Conservation (phyloP, 2,888 invertebrate species). For the Steinernema scapterisci region DNA sequence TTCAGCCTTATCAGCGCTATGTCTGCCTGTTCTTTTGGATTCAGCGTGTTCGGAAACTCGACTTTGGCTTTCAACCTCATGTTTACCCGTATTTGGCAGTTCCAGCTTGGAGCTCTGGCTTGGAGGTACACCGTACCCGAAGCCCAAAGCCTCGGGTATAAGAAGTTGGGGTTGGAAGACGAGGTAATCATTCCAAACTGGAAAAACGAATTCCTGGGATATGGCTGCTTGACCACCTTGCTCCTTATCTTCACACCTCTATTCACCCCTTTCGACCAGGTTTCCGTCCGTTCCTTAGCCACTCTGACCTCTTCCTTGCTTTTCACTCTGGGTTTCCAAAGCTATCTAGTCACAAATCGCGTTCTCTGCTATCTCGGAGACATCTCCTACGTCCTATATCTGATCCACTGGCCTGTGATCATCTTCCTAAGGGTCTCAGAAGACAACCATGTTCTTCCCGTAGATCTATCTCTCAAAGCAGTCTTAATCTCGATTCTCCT, state of each 20-base stretch:
- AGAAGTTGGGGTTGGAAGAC: no score
- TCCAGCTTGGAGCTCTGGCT: conserved; percentile 40
- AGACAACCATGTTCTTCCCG: not conserved
- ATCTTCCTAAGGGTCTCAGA: conserved; percentile 34
- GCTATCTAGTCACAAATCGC: not conserved
- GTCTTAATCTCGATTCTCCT: conserved; percentile 14
- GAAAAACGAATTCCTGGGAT: not conserved
- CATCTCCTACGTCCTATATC: conserved; percentile 40
- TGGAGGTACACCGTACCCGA: no score
- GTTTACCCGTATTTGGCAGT: conserved; percentile 41
- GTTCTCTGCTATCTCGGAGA: conserved; percentile 18
- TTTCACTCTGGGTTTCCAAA: no score
- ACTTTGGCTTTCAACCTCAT: conserved; percentile 36
- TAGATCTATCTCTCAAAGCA: conserved; percentile 32
- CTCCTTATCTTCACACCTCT: no score
- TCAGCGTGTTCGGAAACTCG: conserved; percentile 20
- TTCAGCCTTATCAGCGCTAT: conserved; percentile 26
- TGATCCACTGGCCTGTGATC: conserved; percentile 44
- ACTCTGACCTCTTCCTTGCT: no score
- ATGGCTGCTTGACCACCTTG: no score
- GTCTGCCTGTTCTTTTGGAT: conserved; percentile 33
- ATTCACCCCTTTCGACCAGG: no score
- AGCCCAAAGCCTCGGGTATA: no score
- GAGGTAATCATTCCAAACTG: not conserved
- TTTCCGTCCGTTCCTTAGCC: no score